Conservation (phyloP, 2,888 invertebrate species). For the Megalurothrips usitatus region DNA sequence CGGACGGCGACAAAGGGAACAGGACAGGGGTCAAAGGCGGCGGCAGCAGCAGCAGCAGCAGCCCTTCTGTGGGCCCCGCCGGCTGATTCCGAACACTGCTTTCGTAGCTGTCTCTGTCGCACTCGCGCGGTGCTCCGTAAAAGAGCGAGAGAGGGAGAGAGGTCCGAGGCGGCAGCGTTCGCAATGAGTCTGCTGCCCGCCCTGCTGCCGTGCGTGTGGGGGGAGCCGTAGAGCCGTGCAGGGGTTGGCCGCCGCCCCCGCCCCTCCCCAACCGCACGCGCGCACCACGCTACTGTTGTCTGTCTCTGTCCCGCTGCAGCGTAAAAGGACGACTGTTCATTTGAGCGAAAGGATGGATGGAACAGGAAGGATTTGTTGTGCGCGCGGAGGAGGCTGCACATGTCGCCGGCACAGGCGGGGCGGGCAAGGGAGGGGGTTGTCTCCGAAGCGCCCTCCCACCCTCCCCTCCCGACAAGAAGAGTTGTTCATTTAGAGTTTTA, state of each 20-base stretch:
- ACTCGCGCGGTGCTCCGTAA: too few species aligned
- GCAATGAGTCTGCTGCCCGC: neutral
- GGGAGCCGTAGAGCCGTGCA: too few species aligned
- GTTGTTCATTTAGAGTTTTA: too few species aligned
- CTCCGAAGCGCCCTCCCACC: neutral
- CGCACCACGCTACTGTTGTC: neutral
- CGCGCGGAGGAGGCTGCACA: neutral
- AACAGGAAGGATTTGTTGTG: conserved; percentile 24
- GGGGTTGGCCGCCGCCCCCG: too few species aligned
- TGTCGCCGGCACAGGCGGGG: neutral
- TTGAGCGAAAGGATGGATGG: conserved; percentile 13
- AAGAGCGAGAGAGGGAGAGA: too few species aligned
- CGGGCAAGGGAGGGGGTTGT: neutral
- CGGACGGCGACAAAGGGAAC: neutral
- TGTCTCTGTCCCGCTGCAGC: neutral
- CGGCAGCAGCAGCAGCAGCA: neutral
- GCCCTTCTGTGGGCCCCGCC: neutral
- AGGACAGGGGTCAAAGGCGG: neutral
- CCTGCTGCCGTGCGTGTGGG: too few species aligned
- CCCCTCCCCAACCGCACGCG: neutral
- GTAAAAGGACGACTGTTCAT: neutral
- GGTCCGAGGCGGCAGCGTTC: neutral
- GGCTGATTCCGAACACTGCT: too few species aligned
- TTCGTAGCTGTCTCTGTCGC: too few species aligned
- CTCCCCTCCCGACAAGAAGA: too few species aligned